Conservation (phyloP, 1,140 invertebrate species). For the Sweltsa coloradensis region DNA sequence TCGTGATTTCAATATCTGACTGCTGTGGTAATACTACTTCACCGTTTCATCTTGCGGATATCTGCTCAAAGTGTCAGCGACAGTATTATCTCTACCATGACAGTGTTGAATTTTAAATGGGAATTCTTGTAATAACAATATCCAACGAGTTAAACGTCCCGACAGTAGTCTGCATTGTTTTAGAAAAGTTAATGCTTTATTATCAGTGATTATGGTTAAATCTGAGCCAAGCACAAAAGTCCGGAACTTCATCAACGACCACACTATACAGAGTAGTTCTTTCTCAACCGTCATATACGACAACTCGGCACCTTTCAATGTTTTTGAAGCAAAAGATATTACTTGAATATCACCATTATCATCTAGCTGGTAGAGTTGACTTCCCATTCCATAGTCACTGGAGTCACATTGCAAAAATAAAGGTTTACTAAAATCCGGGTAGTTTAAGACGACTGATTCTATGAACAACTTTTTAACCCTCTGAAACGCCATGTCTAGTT, state of each 20-base stretch:
- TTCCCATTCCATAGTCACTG: not conserved
- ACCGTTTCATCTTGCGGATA: no score
- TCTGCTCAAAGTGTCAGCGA: not conserved
- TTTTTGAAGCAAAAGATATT: constrained; percentile 19
- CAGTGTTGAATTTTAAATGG: not conserved
- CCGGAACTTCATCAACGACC: constrained; percentile 27
- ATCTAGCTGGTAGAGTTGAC: not conserved
- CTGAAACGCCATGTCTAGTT: constrained; percentile 3
- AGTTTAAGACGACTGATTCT: constrained; percentile 2
- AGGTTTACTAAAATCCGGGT: constrained; percentile 15
- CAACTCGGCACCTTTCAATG: constrained; percentile 18
- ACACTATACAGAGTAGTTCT: constrained; percentile 30
- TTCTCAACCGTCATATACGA: constrained; percentile 29
- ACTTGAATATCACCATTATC: not conserved
- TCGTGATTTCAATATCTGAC: no score
- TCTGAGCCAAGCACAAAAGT: constrained; percentile 19
- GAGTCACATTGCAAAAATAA: constrained; percentile 16
- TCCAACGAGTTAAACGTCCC: not conserved
- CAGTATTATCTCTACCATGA: not conserved
- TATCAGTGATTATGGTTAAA: not conserved
- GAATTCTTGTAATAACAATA: not conserved
- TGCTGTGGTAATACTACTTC: no score
- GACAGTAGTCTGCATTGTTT: not conserved
- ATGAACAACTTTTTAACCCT: constrained; percentile 1
- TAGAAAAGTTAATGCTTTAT: not conserved